phyloP scores from a whole-genome alignment of 2,113 vertebrate species.

The Macroglossus sobrinus region DNA sequence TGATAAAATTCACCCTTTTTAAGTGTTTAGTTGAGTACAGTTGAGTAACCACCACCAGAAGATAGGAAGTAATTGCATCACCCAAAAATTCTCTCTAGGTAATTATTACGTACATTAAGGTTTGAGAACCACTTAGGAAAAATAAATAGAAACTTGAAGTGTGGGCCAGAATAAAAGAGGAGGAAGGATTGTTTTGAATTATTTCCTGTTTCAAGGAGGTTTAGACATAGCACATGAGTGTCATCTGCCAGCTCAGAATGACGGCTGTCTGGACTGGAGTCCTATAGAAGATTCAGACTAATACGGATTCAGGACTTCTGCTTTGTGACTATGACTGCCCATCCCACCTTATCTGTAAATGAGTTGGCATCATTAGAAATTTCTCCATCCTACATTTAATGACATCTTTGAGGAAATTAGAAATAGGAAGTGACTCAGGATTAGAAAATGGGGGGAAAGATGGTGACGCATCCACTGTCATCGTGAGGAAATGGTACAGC shows the following conservation, averaged over 20 bases:
- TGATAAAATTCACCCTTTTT: not conserved
- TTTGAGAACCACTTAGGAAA: not conserved
- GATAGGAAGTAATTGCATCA: not conserved
- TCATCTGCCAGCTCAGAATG: not conserved
- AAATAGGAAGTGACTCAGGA: not conserved
- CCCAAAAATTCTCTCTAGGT: not conserved
- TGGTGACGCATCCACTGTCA: not conserved
- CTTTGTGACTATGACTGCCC: not conserved
- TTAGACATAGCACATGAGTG: not conserved
- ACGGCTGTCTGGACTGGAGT: not conserved
- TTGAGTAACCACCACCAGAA: not conserved
- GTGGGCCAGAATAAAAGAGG: not conserved
- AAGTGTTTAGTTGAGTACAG: not conserved
- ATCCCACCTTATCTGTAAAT: not conserved
- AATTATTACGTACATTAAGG: rapidly evolving
- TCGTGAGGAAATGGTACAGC: not conserved
- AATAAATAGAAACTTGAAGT: not conserved
- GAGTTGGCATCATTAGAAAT: not conserved
- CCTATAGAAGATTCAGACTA: not conserved
- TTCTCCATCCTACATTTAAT: not conserved
- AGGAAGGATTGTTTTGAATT: not conserved
- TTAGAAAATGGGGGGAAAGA: not conserved
- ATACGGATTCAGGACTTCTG: not conserved
- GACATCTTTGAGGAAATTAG: not conserved
- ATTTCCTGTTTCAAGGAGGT: not conserved